Evolutionary conservation across 2,888 invertebrate genomes (phyloP), one percentile per base, ranked within the genome.

Genomic region (Zaprionus lineosus): DNA sequence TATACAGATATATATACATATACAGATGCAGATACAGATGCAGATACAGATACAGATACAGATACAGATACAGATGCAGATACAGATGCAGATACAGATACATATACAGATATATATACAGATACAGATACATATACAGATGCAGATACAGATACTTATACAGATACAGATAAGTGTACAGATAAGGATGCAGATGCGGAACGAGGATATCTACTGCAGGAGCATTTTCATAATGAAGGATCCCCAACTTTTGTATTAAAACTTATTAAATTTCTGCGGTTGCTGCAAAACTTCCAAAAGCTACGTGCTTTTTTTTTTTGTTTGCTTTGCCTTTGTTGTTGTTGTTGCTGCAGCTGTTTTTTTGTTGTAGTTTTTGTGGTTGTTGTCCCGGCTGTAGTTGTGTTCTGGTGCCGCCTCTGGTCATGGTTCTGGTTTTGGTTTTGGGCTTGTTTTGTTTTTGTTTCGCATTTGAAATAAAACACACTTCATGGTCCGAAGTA

Each of bases 231-330:
- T 79, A 75, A 76, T 79, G 73, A 79, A 75, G 69, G 55, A 66
- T 40, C 36, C n/a, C 64, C 56, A 81, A 82, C 73, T 81, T 83
- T 74, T 72, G 61, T 66, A 70, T 79, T 70, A 74, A 72, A 83
- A 81, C 64, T 83, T 79, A 79, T 72, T 74, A 81, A 72, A 83
- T 83, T 81, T 74, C 40, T 64, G 67, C 63, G 58, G 72, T 56
- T 62, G 55, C 16, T 58, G 48, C 58, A 36, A 56, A 61, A 63
- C 53, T 71, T 67, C 12, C 39, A 24, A 21, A 21, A 5, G 40
- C 28, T 16, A 26, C 34, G 33, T n/a, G 15, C 40, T 51, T 47
- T 15, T 33, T n/a, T 2, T 29, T 6, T 11, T 36, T 59, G 40
- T 51, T 40, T 18, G 18, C 33, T 41, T 5, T 9, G 11, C 26